These are phyloP conservation scores for Drosophila meridionalis DNA, from an alignment of 2,888 invertebrate genomes.

Conservation along the genomic window DNA sequence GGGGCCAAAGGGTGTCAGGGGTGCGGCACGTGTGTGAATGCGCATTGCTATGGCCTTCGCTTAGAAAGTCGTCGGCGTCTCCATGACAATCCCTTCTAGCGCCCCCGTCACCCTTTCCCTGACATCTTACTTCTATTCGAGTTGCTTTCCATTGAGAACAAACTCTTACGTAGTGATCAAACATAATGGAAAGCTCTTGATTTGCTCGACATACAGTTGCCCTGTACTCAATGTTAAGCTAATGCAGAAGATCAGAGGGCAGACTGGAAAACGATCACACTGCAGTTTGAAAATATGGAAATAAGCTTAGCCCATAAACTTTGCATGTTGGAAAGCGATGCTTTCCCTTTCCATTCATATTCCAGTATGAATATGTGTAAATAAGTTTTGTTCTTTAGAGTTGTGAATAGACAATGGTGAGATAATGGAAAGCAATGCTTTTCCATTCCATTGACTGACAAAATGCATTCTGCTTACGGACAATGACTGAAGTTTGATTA, in stretches of 20 bases:
- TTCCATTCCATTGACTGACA: no score
- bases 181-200: conserved; percentile 1
- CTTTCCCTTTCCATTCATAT: background rate
- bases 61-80: conserved; percentile 20
- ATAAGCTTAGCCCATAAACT: no score
- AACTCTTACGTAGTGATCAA: conserved; percentile 8
- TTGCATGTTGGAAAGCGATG: no score
- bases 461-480: no score
- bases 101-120: accelerated
- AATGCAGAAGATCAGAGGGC: background rate
- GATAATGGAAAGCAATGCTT: no score
- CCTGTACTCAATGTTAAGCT: background rate
- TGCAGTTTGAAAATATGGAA: no score
- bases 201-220: background rate
- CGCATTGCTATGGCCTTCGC: conserved; percentile 33
- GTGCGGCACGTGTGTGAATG: conserved; percentile 34
- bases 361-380: background rate
- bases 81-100: background rate
- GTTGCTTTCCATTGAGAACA: conserved; percentile 14
- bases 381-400: background rate
- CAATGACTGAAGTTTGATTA: no score
- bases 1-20: conserved; percentile 16
- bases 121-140: background rate
- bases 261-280: background rate
- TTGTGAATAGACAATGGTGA: no score